Evolutionary conservation across 2,888 invertebrate species (phyloP).

Genomic region (Ormyrus thymus): DNA sequence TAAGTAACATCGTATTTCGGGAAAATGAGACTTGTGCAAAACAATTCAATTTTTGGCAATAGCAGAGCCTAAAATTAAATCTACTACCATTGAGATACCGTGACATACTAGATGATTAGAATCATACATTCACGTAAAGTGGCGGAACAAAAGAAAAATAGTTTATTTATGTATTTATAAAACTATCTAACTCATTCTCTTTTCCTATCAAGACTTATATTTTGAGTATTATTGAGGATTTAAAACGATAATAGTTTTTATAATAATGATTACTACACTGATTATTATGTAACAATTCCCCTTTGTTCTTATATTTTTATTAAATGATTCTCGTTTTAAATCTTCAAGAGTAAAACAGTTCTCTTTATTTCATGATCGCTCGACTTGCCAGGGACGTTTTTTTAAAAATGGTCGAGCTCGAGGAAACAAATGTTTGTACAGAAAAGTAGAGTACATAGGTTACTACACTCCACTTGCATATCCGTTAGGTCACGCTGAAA

Average conservation of each 20-base stretch:
- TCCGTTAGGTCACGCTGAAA: not conserved
- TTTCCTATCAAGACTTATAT: constrained; percentile 1
- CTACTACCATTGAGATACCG: constrained; percentile 4
- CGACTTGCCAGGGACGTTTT: not conserved
- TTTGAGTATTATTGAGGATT: constrained; percentile 19
- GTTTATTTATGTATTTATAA: constrained; percentile 19
- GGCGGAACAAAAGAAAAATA: not conserved
- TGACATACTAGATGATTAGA: constrained; percentile 22
- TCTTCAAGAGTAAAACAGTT: not conserved
- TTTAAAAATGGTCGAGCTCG: constrained; percentile 10
- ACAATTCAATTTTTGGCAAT: not conserved
- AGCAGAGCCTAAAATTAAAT: constrained; percentile 30
- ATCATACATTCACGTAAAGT: constrained; percentile 1
- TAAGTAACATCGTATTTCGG: too few relatives aligned
- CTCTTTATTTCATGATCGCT: not conserved
- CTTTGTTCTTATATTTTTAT: too few relatives aligned
- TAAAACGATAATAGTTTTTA: constrained; percentile 8
- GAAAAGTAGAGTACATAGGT: constrained; percentile 55
- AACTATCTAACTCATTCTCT: constrained; percentile 18
- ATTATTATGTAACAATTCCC: too few relatives aligned
- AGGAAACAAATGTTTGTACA: constrained; percentile 61
- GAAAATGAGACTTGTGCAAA: too few relatives aligned
- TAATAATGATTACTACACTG: too few relatives aligned
- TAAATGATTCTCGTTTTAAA: not conserved
- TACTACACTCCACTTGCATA: constrained; percentile 35